Percentiles rank a stretch among this genome's conserved stretches.
phyloP scores from a whole-genome alignment of 2,797 vertebrate species.

The Lutjanus argentimaculatus region DNA sequence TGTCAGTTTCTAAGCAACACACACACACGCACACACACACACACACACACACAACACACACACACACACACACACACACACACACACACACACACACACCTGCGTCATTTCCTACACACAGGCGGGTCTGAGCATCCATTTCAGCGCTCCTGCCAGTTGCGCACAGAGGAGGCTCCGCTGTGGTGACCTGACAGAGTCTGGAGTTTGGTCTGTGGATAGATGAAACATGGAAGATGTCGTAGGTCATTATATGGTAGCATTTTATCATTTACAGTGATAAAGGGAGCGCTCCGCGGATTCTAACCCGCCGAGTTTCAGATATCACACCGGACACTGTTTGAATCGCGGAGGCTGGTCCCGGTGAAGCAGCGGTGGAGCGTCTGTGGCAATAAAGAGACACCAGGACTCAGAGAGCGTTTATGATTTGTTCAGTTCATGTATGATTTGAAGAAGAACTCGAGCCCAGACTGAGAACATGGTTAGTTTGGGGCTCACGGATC shows the following conservation, averaged over 20 bases:
- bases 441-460: not conserved
- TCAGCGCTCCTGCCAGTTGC: conserved; percentile 39
- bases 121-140: conserved; percentile 36
- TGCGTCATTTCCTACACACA: conserved; percentile 85
- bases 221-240: not conserved
- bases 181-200: not conserved
- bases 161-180: conserved; percentile 28
- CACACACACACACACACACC: conserved; percentile 48
- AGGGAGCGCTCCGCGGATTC: not conserved
- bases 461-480: not conserved
- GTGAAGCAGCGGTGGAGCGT: not conserved
- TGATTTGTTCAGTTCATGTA: not conserved
- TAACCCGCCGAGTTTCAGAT: not conserved
- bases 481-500: not conserved
- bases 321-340: not conserved
- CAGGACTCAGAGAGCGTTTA: not conserved
- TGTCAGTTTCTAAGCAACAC: conserved; percentile 85
- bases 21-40: too few relatives aligned
- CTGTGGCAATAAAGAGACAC: conserved; percentile 2
- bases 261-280: not conserved
- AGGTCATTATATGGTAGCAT: not conserved
- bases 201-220: conserved; percentile 12
- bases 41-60: conserved; percentile 47
- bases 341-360: not conserved
- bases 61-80: conserved; percentile 40